Evolutionary conservation across 2,797 vertebrate species (phyloP).

Genomic region (Parotocinclus haroldoi): DNA sequence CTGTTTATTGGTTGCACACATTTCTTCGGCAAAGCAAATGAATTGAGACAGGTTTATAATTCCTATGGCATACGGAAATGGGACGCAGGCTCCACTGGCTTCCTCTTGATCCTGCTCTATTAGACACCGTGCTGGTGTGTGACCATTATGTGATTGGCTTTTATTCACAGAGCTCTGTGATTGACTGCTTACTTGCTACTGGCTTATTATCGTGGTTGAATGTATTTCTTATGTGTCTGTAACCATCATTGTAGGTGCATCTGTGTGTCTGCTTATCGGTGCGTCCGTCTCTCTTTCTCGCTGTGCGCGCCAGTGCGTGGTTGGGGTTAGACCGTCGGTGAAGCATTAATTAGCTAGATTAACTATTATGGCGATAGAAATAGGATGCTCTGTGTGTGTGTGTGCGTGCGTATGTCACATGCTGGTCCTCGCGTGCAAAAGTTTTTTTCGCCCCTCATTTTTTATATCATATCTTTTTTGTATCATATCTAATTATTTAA

Average conservation of each 20-base stretch:
- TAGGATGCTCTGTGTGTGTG: too few relatives aligned
- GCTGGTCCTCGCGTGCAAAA: too few relatives aligned
- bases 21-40: not conserved
- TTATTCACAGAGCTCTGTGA: constrained; percentile 2
- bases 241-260: not conserved
- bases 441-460: too few relatives aligned
- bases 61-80: not conserved
- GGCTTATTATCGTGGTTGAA: not conserved
- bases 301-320: too few relatives aligned
- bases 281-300: not conserved
- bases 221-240: not conserved
- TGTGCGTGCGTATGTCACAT: too few relatives aligned
- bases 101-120: constrained; percentile 11
- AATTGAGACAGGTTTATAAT: constrained; percentile 17
- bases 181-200: constrained; percentile 6
- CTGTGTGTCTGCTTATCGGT: too few relatives aligned
- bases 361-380: too few relatives aligned
- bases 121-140: constrained; percentile 7
- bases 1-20: constrained; percentile 5
- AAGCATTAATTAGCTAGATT: too few relatives aligned
- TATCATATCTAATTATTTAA: too few relatives aligned
- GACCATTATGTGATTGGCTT: not conserved
- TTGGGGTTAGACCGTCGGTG: too few relatives aligned
- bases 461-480: too few relatives aligned
- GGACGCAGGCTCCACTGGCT: not conserved